Evolutionary conservation across 2,113 vertebrate genomes (phyloP), one percentile per base, ranked within the genome.

Genomic region (Phrynosoma platyrhinos): DNA sequence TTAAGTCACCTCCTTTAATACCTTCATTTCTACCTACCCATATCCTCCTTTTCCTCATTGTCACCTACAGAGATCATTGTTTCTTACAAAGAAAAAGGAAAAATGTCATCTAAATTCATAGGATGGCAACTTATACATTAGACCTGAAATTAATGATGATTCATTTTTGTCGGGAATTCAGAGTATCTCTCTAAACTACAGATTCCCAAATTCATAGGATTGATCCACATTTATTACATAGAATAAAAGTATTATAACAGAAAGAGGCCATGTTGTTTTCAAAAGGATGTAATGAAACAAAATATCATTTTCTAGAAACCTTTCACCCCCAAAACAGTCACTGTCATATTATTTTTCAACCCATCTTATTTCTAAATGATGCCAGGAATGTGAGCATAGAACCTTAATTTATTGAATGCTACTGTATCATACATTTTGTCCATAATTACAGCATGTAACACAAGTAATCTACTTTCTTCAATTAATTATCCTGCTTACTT

Each of bases 401-500:
- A 36, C 69, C 52, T n/a, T 62, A 77, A 90, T 90, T 79, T 89
- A 84, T 64, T 90, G 88, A 88, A 87, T 89, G 74, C 80, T 74
- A 86, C 75, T 86, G 74, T 69, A 55, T 72, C 83, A 32, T 86
- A 66, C 66, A 9, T 87, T 91, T 47, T 74, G 77, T 36, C 64
- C 77, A 13, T 82, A 88, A 89, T 91, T 89, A 88, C 86, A 86
- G 40, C 68, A 20, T 80, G 40, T 62, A 86, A 88, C 80, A 7
- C 40, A 85, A 90, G 66, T 91, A 88, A 84, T 68, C 71, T 79
- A 42, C 87, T 86, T 89, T 80, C 77, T 86, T 72, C 25, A 84
- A 52, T 91, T 91, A 91, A 79, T 89, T 86, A 6, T 87, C 82
- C 90, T 77, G 79, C 12, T 90, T 90, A 82, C 88, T 79, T 87